Evolutionary conservation across 1,140 invertebrate genomes (phyloP).

Genomic region (Nylanderia fulva): DNA sequence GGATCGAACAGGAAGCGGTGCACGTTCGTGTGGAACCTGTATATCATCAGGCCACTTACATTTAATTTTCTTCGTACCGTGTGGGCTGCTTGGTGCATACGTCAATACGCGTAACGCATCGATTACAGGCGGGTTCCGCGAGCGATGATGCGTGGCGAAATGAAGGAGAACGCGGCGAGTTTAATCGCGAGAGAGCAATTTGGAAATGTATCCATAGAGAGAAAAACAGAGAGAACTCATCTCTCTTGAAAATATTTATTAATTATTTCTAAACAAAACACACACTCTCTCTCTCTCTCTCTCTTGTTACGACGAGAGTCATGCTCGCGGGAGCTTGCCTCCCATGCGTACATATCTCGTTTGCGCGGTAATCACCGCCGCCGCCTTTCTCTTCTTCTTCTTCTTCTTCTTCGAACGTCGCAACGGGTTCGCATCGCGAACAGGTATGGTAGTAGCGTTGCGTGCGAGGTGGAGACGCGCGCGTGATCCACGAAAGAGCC

Average conservation of each 20-base stretch:
- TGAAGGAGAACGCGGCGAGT: neutral
- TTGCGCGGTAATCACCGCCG: constrained; percentile 57
- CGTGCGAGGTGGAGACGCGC: constrained; percentile 66
- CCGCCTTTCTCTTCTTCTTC: neutral
- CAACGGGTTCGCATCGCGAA: constrained; percentile 36
- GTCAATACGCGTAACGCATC: constrained; percentile 23
- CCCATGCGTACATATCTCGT: constrained; percentile 51
- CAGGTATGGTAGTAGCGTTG: constrained; percentile 66
- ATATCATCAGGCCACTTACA: constrained; percentile 53
- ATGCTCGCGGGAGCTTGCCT: constrained; percentile 16
- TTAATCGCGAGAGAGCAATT: constrained; percentile 28
- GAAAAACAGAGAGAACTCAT: neutral
- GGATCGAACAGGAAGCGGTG: constrained; percentile 41
- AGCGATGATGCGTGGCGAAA: neutral
- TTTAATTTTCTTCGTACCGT: constrained; percentile 51
- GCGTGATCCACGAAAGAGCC: constrained; percentile 72
- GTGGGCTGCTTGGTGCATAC: neutral
- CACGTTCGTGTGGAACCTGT: constrained; percentile 49
- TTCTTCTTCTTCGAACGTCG: constrained; percentile 4
- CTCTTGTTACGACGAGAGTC: neutral
- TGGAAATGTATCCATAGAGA: constrained; percentile 31
- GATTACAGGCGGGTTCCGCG: neutral
- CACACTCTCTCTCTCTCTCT: neutral
- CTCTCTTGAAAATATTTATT: constrained; percentile 34
- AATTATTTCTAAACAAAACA: constrained; percentile 27